These are phyloP conservation scores for Ophion slaviceki DNA, from an alignment of 2,888 invertebrate genomes.

Conservation along the genomic window DNA sequence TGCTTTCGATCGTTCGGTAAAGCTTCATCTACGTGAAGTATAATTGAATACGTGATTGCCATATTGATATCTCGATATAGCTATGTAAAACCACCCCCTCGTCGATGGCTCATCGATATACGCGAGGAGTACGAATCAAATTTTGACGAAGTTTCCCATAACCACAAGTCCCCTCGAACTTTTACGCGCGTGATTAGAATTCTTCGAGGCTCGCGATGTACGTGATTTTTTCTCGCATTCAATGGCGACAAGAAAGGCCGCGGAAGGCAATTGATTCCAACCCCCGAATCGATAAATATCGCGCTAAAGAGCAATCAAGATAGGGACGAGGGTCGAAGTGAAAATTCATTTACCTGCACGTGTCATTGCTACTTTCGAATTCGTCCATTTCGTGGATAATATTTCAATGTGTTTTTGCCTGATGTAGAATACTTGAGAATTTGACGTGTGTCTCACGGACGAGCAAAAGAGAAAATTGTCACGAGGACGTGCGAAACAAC, in stretches of 20 bases:
- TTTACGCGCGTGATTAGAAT: slow-evolving; percentile 22
- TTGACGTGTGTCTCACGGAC: slow-evolving; percentile 49
- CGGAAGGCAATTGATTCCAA: slow-evolving; percentile 4
- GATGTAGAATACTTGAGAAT: slow-evolving; percentile 63
- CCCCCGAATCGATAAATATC: neutral
- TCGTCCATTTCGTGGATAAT: slow-evolving; percentile 61
- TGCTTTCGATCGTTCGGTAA: too few species aligned
- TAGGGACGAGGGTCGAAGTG: neutral
- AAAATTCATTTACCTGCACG: slow-evolving; percentile 50
- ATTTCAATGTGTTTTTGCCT: slow-evolving; percentile 36
- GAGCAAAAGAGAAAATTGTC: slow-evolving; percentile 52
- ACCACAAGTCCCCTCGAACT: neutral
- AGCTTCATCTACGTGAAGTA: neutral
- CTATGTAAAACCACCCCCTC: neutral
- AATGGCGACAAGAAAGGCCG: neutral
- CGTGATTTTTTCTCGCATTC: slow-evolving; percentile 1
- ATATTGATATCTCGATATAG: slow-evolving; percentile 21
- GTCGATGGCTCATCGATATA: slow-evolving; percentile 46
- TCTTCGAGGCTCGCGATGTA: neutral
- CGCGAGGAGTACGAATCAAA: neutral
- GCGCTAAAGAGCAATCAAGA: neutral
- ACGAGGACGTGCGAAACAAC: slow-evolving; percentile 55
- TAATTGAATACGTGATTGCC: slow-evolving; percentile 33
- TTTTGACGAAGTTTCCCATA: slow-evolving; percentile 15
- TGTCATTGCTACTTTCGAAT: slow-evolving; percentile 56